These are phyloP conservation scores for Sebastes baramenuke DNA, from an alignment of 2,797 vertebrate genomes.

Conservation along the genomic window DNA sequence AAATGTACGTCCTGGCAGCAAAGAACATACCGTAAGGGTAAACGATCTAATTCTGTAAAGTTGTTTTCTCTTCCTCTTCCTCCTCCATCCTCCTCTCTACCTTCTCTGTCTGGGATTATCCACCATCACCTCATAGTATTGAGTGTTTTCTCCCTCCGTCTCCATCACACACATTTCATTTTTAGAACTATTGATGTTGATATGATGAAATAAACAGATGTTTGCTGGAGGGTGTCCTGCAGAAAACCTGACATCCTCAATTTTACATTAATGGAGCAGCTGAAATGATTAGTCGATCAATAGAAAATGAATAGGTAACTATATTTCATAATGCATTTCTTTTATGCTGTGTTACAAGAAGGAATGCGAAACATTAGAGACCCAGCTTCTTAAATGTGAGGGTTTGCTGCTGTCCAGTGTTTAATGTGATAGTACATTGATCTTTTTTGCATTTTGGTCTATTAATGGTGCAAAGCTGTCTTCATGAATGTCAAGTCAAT, in stretches of 20 bases:
- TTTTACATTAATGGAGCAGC: background rate
- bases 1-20: background rate
- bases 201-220: background rate
- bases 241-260: background rate
- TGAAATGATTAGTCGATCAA: background rate
- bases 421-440: background rate
- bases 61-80: background rate
- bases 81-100: slow-evolving; percentile 13
- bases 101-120: background rate
- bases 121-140: background rate
- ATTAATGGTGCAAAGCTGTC: background rate
- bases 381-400: background rate
- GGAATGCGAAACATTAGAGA: background rate
- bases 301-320: background rate
- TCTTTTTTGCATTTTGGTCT: background rate
- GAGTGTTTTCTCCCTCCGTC: background rate
- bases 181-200: background rate
- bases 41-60: background rate
- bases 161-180: background rate
- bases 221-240: background rate
- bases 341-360: background rate
- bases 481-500: background rate
- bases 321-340: background rate
- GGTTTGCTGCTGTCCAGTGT: background rate
- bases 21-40: background rate